phyloP scores from a whole-genome alignment of 2,888 invertebrate genomes.

The Dascillus cervinus region DNA sequence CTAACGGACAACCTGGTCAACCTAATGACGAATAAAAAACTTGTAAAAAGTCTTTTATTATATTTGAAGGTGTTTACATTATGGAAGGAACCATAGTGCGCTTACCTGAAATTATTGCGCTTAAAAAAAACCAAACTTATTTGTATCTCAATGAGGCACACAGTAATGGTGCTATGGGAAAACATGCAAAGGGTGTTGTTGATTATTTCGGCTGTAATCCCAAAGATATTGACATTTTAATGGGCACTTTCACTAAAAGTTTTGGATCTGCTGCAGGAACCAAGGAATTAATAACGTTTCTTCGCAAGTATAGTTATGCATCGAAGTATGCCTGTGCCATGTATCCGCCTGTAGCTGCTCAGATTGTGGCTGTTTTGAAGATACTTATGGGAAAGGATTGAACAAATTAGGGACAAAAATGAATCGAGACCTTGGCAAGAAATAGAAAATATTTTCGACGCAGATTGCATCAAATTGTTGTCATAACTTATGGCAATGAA shows the following conservation, averaged over 20 bases:
- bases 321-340: conserved; percentile 80
- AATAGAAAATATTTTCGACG: conserved; percentile 78
- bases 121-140: conserved; percentile 91
- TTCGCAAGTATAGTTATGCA: conserved; percentile 76
- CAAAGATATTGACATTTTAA: no score
- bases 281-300: conserved; percentile 66
- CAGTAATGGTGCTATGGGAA: conserved; percentile 90
- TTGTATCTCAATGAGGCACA: conserved; percentile 97
- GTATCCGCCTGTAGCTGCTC: conserved; percentile 85
- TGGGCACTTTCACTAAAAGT: conserved; percentile 97
- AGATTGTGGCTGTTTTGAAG: conserved; percentile 81
- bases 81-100: conserved; percentile 99
- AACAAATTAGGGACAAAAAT: no score
- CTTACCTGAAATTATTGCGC: no score
- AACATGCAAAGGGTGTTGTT: conserved; percentile 74
- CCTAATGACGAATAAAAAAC: conserved; percentile 46
- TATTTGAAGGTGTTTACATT: conserved; percentile 95
- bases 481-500: conserved; percentile 85
- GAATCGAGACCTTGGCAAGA: conserved; percentile 62
- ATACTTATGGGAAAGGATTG: conserved; percentile 90
- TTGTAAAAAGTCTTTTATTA: conserved; percentile 88
- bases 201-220: no score
- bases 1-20: no score
- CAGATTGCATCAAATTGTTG: conserved; percentile 77
- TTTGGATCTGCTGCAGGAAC: conserved; percentile 97